Base-by-base conservation (phyloP, 2,797 vertebrate genomes). In the Kryptopterus vitreolus region DNA sequence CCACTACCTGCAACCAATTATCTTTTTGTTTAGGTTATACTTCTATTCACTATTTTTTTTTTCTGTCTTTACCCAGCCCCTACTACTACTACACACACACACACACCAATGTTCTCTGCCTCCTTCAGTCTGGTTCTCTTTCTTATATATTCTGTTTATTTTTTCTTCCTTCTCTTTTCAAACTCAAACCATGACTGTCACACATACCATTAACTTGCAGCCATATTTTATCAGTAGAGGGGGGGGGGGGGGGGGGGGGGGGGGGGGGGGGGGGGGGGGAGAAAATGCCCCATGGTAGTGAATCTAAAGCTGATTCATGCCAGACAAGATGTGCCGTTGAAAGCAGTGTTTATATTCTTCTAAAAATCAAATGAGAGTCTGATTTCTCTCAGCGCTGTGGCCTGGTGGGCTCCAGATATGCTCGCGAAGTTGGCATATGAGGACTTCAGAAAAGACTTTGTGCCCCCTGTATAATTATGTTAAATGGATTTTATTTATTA, bases 231-330 rank as follows among this genome's bases (percentile, higher is more conserved):
- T 87, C 86, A 78, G 80, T 55, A 80, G 53, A 77, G 53, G 77
- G n/a, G n/a, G n/a, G n/a, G n/a, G n/a, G n/a, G n/a, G n/a, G n/a
- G n/a, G n/a, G n/a, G n/a, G n/a, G n/a, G n/a, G n/a, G n/a, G n/a
- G n/a, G n/a, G n/a, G n/a, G n/a, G n/a, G n/a, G n/a, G n/a, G n/a
- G n/a, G n/a, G n/a, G n/a, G n/a, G n/a, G n/a, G 81, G 81, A 69
- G 82, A 77, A 83, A 69, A 82, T 65, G 75, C 78, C 75, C 81
- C 68, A 83, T 86, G 85, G 82, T 87, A 82, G 68, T 78, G 80
- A 81, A 86, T 81, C 81, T 79, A 57, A 82, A 80, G 74, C 76
- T 87, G 84, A 87, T 88, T 84, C 84, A 84, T 87, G 84, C 87
- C 87, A 88, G 86, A 87, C 87, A 78, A 75, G 66, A 59, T 58